phyloP scores from a whole-genome alignment of 92 coral and sea anemone species.

The Palythoa grandis region DNA sequence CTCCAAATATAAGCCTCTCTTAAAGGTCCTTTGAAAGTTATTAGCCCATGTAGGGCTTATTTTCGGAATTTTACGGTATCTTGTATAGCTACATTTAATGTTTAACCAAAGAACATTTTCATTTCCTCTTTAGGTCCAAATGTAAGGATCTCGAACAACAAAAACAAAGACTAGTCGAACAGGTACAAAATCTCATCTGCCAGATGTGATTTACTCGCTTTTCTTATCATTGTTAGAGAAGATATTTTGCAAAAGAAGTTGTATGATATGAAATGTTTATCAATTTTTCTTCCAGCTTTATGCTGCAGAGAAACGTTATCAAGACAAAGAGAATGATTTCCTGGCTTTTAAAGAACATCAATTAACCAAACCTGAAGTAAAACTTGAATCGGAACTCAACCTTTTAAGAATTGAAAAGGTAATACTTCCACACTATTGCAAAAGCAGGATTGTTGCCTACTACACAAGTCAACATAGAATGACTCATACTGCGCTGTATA shows the following conservation, averaged over 20 bases:
- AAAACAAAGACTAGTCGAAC: conserved; percentile 86
- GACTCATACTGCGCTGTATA: too few relatives aligned
- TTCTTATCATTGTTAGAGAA: neutral
- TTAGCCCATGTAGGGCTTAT: too few relatives aligned
- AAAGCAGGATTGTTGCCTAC: too few relatives aligned
- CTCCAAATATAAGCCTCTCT: too few relatives aligned
- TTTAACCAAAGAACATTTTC: neutral
- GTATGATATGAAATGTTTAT: neutral
- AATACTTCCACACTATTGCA: neutral
- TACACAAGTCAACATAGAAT: too few relatives aligned
- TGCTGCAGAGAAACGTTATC: conserved; percentile 92
- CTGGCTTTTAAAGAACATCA: conserved; percentile 94
- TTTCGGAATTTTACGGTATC: too few relatives aligned
- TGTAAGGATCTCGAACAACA: conserved; percentile 85
- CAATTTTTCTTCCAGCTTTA: conserved; percentile 57
- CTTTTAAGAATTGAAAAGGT: conserved; percentile 93
- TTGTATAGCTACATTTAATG: neutral
- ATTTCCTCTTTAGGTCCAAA: conserved; percentile 67
- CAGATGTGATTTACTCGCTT: neutral
- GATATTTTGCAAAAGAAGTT: neutral
- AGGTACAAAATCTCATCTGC: conserved; percentile 54
- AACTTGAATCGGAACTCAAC: conserved; percentile 85
- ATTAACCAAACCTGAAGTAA: conserved; percentile 95
- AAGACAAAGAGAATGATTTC: conserved; percentile 88
- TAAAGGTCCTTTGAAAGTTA: too few relatives aligned